phyloP scores from a whole-genome alignment of 2,113 vertebrate species.

The Lasiurus borealis region DNA sequence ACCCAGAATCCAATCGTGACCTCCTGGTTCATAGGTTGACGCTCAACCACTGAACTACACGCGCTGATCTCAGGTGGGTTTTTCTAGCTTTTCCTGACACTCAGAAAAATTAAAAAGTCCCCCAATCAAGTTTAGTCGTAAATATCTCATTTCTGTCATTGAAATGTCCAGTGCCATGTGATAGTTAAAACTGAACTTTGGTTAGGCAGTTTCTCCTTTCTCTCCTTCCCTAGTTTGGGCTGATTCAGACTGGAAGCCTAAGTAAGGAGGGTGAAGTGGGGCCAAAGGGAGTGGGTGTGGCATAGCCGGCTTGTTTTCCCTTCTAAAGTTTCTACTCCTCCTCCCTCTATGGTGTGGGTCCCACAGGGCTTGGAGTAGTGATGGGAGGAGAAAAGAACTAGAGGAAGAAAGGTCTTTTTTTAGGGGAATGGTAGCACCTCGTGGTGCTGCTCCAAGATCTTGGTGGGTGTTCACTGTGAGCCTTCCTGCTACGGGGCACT shows the following conservation, averaged over 20 bases:
- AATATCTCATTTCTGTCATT: not conserved
- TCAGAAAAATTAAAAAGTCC: not conserved
- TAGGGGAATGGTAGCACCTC: not conserved
- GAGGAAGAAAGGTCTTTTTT: not conserved
- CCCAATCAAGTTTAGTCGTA: not conserved
- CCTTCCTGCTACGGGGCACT: not conserved
- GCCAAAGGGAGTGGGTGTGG: accelerated
- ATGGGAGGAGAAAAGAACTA: not conserved
- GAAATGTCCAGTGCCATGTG: not conserved
- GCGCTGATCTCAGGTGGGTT: not conserved
- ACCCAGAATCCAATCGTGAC: too few relatives aligned
- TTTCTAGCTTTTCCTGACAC: not conserved
- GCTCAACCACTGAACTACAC: too few relatives aligned
- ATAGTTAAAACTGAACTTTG: not conserved
- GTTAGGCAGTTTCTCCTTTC: not conserved
- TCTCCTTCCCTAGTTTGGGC: not conserved
- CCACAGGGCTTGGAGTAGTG: not conserved
- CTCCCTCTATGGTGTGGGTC: not conserved
- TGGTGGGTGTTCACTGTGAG: not conserved
- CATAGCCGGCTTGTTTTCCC: not conserved
- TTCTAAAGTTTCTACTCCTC: not conserved
- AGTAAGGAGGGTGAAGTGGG: not conserved
- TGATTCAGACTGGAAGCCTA: not conserved
- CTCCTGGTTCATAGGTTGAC: too few relatives aligned
- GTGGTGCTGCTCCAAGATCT: not conserved